phyloP scores from a whole-genome alignment of 2,797 vertebrate species.

The Syngnathus acus region DNA sequence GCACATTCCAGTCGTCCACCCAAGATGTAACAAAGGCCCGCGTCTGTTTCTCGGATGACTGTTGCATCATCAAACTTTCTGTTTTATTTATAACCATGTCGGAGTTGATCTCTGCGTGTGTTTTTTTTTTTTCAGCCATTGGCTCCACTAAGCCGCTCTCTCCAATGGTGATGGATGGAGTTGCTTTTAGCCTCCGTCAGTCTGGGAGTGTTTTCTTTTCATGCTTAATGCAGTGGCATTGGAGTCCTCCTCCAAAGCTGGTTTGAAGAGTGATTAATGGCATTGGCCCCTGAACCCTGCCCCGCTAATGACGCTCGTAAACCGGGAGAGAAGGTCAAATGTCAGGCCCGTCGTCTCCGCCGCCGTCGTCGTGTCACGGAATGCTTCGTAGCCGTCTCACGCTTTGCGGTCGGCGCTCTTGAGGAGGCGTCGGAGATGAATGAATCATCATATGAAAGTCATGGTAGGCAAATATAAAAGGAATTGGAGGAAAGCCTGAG shows the following conservation, averaged over 20 bases:
- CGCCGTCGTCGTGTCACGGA: slow-evolving; percentile 33
- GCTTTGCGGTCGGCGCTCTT: slow-evolving; percentile 13
- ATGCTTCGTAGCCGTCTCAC: slow-evolving; percentile 27
- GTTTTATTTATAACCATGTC: slow-evolving; percentile 65
- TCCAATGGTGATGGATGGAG: slow-evolving; percentile 54
- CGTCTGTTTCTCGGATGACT: slow-evolving; percentile 50
- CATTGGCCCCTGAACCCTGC: slow-evolving; percentile 40
- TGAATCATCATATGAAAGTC: slow-evolving; percentile 5
- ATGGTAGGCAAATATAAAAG: slow-evolving; percentile 16
- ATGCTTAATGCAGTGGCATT: slow-evolving; percentile 43
- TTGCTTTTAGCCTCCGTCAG: slow-evolving; percentile 54
- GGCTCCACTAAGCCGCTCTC: slow-evolving; percentile 41
- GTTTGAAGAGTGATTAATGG: slow-evolving; percentile 59
- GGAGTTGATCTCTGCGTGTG: slow-evolving; percentile 61
- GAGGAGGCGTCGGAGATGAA: slow-evolving; percentile 21
- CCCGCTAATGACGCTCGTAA: slow-evolving; percentile 61
- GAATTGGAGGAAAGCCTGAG: not conserved
- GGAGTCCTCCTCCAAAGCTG: slow-evolving; percentile 41
- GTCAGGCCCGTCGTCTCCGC: slow-evolving; percentile 41
- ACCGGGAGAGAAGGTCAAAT: slow-evolving; percentile 40
- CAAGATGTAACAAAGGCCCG: no score
- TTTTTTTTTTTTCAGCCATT: slow-evolving; percentile 42
- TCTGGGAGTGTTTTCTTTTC: slow-evolving; percentile 55
- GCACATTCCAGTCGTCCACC: no score
- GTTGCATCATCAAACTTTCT: slow-evolving; percentile 63